Evolutionary conservation across 2,888 invertebrate species (phyloP), one percentile per base, ranked within the genome.

Genomic region (Labia minor): DNA sequence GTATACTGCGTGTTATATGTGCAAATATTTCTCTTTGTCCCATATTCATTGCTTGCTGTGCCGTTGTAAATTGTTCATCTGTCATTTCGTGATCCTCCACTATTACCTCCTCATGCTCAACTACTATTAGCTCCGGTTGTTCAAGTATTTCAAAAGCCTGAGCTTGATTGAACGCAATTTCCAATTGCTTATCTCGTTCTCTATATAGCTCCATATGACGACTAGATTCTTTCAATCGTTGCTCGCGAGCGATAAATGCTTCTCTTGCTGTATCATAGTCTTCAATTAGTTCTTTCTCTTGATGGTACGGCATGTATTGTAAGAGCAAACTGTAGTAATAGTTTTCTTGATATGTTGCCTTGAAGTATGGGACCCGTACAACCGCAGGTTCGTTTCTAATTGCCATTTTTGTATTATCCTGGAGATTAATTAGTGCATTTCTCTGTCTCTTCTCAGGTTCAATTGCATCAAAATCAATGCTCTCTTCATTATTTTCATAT

Each of bases 91-190:
- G 33, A 8, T 33, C 6, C 6, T 33, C 6, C 6, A 11, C 6
- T 33, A 33, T 33, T 33, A 8, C 33, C 11, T 33, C 33, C 11
- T 8, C 6, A 8, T 33, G 6, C 11, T 33, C 33, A 33, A 8
- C 33, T 11, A 33, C 11, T 33, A 11, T 11, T 33, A 33, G 6
- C 6, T 6, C 6, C 33, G 6, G 6, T 33, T 69, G 69, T 69
- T 73, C 71, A 66, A 72, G 65, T 61, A 71, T 69, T 64, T 71
- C 65, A 63, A 71, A 72, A 26, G 73, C 72, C 65, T 73, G 71
- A 63, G 72, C 64, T 68, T 72, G 71, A 61, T 69, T 69, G 66
- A 74, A 73, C 65, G 72, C 73, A 67, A 73, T 74, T 71, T 74
- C 73, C 26, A 69, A 21, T 19, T 67, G 69, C 37, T 8, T 20